Base-by-base conservation (phyloP, 2,797 vertebrate species). In the Balearica regulorum region DNA sequence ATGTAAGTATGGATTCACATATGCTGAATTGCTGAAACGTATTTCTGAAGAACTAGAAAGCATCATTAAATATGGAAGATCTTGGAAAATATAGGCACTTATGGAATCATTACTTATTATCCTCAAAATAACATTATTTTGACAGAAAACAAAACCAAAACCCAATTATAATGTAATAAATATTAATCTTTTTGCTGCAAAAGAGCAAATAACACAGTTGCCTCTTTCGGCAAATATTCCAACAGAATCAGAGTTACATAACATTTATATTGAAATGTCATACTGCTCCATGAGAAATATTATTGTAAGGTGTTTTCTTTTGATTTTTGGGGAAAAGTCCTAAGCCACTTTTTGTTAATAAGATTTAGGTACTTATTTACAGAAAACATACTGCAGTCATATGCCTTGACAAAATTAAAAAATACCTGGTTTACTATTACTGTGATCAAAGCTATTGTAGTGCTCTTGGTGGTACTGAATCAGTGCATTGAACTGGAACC, bases 81-180 rank as follows among this genome's bases (percentile, higher is more conserved):
- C 28, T 83, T 76, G 53, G 48, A 80, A 62, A 94, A 87, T 83
- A 79, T 4, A 8, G 17, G 16, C 28, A 64, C 16, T 53, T 65
- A 22, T 8, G 13, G 10, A 84, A 77, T 55, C 8, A 37, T 43
- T 41, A 43, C 37, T 53, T 35, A 35, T 64, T 55, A 58, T n/a
- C 81, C 9, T 53, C 5, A 43, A 68, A 72, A 25, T 26, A 49
- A 33, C 4, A 73, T 78, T 91, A 90, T 90, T 96, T 89, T 79
- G 44, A 25, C 60, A 93, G 91, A 92, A 81, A 93, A 87, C 35
- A 87, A 88, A 96, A 76, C 65, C 60, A 86, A 94, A 95, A 87
- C 51, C 22, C 13, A 89, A 73, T 79, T 66, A 72, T 82, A 85
- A 92, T 61, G 28, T 87, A 94, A 97, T 98, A 98, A 94, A 93